Percentiles rank a stretch among this genome's conserved stretches.
Conservation (phyloP, 2,888 invertebrate genomes). For the Dolomedes plantarius region DNA sequence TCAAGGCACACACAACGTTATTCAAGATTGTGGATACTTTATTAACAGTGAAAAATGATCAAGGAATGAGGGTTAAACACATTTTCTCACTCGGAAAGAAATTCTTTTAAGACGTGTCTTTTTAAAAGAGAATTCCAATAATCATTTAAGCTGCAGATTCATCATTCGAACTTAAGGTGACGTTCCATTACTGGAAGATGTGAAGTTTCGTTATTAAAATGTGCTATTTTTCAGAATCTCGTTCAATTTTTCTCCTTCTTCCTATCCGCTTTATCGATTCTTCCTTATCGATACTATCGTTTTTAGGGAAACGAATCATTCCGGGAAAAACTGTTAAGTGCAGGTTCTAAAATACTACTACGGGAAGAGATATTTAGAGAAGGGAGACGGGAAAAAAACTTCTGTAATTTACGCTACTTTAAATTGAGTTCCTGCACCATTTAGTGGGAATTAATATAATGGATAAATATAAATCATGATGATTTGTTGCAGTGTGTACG, state of each 20-base stretch:
- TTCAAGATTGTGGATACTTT: too few species aligned
- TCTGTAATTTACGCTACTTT: too few species aligned
- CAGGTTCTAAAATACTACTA: too few species aligned
- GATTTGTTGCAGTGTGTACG: too few species aligned
- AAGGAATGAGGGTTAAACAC: background rate
- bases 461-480: too few species aligned
- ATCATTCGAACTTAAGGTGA: background rate
- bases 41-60: too few species aligned
- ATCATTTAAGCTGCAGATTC: background rate
- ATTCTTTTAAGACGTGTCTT: background rate
- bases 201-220: background rate
- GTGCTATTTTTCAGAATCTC: background rate
- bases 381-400: too few species aligned
- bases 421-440: too few species aligned
- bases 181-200: background rate
- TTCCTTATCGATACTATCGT: background rate
- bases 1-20: too few species aligned
- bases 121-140: constrained; percentile 3
- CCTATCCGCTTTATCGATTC: background rate
- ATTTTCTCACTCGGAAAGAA: background rate
- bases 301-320: background rate
- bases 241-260: background rate
- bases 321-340: background rate
- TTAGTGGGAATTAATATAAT: too few species aligned
- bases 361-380: too few species aligned